phyloP scores from a whole-genome alignment of 2,113 vertebrate genomes.

The Malurus cyaneus region DNA sequence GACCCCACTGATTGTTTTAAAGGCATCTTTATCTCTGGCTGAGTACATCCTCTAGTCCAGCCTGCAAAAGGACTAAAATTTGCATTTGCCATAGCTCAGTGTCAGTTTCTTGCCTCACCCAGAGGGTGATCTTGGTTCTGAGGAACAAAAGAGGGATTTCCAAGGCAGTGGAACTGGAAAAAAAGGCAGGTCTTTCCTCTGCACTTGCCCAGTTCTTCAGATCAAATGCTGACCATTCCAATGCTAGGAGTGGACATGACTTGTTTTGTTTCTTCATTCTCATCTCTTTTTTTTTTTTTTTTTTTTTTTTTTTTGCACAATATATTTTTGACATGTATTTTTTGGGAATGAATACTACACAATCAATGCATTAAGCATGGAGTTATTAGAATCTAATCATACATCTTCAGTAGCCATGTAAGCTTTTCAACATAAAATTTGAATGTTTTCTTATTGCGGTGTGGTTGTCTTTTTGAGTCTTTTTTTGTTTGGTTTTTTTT shows the following conservation, averaged over 20 bases:
- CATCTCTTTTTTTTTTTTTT: background rate
- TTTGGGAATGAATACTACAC: background rate
- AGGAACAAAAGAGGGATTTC: background rate
- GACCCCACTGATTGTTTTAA: background rate
- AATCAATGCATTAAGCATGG: background rate
- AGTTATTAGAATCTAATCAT: background rate
- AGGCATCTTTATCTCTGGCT: background rate
- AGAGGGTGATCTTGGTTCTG: background rate
- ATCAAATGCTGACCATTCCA: background rate
- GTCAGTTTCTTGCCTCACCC: background rate
- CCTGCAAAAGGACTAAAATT: background rate
- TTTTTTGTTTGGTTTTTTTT: background rate
- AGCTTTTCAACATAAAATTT: background rate
- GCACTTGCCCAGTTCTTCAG: background rate
- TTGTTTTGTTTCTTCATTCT: background rate
- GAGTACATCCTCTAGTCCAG: accelerated
- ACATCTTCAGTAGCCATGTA: background rate
- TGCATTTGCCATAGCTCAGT: background rate
- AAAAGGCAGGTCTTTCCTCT: background rate
- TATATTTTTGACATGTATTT: background rate
- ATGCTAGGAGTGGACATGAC: background rate
- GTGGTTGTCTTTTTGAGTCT: background rate
- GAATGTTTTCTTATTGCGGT: background rate
- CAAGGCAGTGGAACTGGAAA: background rate
- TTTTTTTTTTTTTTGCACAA: background rate